Evolutionary conservation across 2,113 vertebrate genomes (phyloP).

Genomic region (Mellivora capensis): DNA sequence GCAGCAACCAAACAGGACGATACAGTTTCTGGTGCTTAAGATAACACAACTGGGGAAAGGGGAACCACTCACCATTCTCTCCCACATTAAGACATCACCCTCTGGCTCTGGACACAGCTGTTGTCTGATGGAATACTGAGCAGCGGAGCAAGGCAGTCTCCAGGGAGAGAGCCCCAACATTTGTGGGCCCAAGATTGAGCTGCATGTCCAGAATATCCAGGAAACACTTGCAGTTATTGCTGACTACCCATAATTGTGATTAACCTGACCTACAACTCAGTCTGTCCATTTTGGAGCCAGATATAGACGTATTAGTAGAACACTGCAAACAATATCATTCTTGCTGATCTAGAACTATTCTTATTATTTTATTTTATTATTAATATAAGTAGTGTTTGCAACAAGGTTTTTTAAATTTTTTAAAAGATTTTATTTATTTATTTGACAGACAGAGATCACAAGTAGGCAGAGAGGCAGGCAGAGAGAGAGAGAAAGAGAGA

Average conservation of each 20-base stretch:
- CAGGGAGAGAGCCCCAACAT: neutral
- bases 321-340: neutral
- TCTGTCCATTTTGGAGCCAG: neutral
- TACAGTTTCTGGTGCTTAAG: neutral
- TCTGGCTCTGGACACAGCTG: neutral
- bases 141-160: neutral
- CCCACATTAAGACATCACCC: neutral
- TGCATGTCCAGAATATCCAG: neutral
- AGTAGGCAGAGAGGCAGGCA: too few relatives aligned
- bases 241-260: neutral
- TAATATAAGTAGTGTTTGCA: neutral
- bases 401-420: neutral
- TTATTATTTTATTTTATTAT: neutral
- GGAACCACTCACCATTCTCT: neutral
- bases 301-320: neutral
- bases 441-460: too few relatives aligned
- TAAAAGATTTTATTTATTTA: too few relatives aligned
- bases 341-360: neutral
- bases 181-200: neutral
- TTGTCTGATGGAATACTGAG: neutral
- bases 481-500: too few relatives aligned
- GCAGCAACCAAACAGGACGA: neutral
- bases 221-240: neutral
- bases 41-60: neutral
- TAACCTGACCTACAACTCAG: neutral